phyloP scores from a whole-genome alignment of 2,888 invertebrate genomes.

The Torymus auratus region DNA sequence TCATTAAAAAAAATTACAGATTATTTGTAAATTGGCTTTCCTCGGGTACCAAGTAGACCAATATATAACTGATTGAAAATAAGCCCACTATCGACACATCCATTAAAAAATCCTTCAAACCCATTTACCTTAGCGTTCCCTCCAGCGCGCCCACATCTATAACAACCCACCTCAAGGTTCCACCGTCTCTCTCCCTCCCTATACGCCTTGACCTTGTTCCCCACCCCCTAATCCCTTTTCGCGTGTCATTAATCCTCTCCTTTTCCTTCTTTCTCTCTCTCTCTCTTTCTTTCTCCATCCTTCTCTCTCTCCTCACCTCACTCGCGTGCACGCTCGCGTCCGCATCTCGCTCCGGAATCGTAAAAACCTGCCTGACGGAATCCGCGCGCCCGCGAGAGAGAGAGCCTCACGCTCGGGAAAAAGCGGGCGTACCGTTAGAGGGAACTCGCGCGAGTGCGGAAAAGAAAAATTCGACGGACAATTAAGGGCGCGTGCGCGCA shows the following conservation, averaged over 20 bases:
- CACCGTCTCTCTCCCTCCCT: neutral
- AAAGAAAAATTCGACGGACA: slow-evolving; percentile 51
- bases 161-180: too few species aligned
- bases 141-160: too few species aligned
- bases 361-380: neutral
- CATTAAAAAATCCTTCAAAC: too few species aligned
- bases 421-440: slow-evolving; percentile 31
- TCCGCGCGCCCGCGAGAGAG: neutral
- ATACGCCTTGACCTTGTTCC: slow-evolving; percentile 48
- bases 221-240: slow-evolving; percentile 43
- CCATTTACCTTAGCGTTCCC: too few species aligned
- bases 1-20: too few species aligned
- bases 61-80: too few species aligned
- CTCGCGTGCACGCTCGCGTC: slow-evolving; percentile 7
- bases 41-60: too few species aligned
- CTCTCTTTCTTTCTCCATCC: too few species aligned
- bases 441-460: neutral
- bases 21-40: too few species aligned
- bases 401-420: neutral
- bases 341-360: neutral
- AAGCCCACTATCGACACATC: too few species aligned
- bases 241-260: slow-evolving; percentile 36
- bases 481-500: slow-evolving; percentile 38
- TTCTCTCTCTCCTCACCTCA: neutral
- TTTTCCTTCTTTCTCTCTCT: too few species aligned